Percentiles rank a stretch among this genome's conserved stretches.
These are phyloP conservation scores for Enteromius trimaculatus DNA, from an alignment of 2,797 vertebrate genomes.

Conservation along the genomic window DNA sequence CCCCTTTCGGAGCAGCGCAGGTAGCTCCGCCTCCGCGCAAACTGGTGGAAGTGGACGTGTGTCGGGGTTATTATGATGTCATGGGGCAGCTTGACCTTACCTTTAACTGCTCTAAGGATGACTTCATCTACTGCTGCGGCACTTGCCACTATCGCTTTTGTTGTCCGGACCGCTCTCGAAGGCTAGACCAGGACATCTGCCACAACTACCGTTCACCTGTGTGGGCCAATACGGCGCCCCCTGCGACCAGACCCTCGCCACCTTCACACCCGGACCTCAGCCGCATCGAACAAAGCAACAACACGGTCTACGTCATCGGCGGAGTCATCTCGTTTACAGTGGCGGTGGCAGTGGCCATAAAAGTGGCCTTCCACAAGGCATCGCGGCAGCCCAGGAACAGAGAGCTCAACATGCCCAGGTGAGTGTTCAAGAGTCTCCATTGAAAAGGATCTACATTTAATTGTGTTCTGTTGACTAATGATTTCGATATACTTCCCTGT, in stretches of 20 bases:
- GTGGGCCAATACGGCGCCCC: slow-evolving; percentile 87
- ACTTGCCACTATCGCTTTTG: slow-evolving; percentile 94
- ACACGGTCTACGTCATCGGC: slow-evolving; percentile 90
- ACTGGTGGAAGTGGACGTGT: slow-evolving; percentile 80
- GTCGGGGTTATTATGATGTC: slow-evolving; percentile 91
- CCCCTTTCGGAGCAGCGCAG: slow-evolving; percentile 74
- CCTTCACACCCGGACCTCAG: slow-evolving; percentile 75
- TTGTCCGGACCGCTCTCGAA: slow-evolving; percentile 85
- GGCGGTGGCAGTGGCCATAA: slow-evolving; percentile 87
- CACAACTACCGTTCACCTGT: slow-evolving; percentile 87
- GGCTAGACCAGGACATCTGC: slow-evolving; percentile 87
- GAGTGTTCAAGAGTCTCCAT: background rate
- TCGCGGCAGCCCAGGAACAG: slow-evolving; percentile 87
- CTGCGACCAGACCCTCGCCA: slow-evolving; percentile 70
- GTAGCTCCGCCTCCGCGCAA: slow-evolving; percentile 69
- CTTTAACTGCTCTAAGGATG: slow-evolving; percentile 92
- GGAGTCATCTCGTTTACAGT: slow-evolving; percentile 91
- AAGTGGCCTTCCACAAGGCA: slow-evolving; percentile 92
- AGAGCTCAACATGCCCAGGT: slow-evolving; percentile 93
- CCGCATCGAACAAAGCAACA: slow-evolving; percentile 83
- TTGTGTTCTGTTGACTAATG: slow-evolving; percentile 22
- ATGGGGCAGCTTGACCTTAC: slow-evolving; percentile 91
- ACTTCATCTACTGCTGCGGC: slow-evolving; percentile 89
- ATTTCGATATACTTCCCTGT: slow-evolving; percentile 29
- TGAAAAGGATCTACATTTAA: background rate